These are phyloP conservation scores for Carlito syrichta DNA, from an alignment of 2,113 vertebrate species.

Conservation along the genomic window DNA sequence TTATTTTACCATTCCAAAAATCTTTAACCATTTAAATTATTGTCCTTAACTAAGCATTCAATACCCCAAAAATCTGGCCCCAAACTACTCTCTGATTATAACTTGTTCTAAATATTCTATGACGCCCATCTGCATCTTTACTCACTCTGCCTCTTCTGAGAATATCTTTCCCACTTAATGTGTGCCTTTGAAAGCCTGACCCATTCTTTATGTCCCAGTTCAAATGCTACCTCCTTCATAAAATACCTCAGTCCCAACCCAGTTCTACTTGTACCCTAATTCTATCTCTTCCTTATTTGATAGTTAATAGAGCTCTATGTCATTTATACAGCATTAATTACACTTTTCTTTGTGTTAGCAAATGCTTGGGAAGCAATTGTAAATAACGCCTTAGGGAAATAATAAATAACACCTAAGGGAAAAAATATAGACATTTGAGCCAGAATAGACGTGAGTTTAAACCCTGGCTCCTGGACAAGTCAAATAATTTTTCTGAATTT, in stretches of 20 bases:
- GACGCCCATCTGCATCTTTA: not conserved
- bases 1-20: not conserved
- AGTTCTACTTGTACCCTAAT: not conserved
- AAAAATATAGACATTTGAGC: not conserved
- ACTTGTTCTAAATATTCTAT: not conserved
- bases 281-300: not conserved
- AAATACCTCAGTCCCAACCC: not conserved
- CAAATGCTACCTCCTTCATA: not conserved
- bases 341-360: not conserved
- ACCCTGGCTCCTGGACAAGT: not conserved
- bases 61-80: not conserved
- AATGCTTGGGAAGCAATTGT: not conserved
- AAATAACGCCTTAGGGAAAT: not conserved
- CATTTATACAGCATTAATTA: not conserved
- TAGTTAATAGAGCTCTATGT: not conserved
- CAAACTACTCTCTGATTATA: not conserved
- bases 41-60: not conserved
- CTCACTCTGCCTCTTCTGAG: not conserved
- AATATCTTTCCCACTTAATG: not conserved
- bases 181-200: not conserved
- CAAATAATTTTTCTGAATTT: conserved; percentile 32
- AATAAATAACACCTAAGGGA: not conserved
- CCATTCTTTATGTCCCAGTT: not conserved
- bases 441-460: not conserved
- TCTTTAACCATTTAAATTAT: not conserved